These are phyloP conservation scores for Premnoplex brunnescens DNA, from an alignment of 2,797 vertebrate species.

Conservation along the genomic window DNA sequence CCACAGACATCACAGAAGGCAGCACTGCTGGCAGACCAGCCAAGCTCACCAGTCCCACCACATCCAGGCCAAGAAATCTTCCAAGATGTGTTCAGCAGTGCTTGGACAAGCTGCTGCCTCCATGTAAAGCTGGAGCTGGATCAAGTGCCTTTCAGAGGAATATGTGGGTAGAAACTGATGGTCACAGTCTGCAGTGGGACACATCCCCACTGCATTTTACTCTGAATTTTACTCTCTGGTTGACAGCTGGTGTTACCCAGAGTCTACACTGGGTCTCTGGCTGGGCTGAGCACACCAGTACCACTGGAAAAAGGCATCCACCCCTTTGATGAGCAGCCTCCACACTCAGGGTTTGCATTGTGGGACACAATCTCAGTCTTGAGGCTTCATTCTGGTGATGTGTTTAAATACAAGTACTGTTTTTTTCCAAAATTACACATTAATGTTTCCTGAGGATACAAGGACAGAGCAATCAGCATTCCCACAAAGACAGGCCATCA, in stretches of 20 bases:
- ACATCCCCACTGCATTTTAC: background rate
- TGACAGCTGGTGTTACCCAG: background rate
- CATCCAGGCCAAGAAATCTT: background rate
- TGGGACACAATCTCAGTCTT: background rate
- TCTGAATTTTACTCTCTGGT: background rate
- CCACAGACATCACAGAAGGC: fast-evolving
- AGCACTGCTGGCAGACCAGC: background rate
- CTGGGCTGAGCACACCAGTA: background rate
- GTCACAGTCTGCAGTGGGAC: background rate
- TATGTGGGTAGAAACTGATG: background rate
- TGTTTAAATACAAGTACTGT: background rate
- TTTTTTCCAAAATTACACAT: background rate
- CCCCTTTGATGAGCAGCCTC: background rate
- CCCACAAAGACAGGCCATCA: background rate
- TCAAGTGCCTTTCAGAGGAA: background rate
- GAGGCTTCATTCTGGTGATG: background rate
- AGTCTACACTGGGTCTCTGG: background rate
- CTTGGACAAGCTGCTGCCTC: background rate
- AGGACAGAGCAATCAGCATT: background rate
- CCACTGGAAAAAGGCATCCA: background rate
- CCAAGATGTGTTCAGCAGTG: background rate
- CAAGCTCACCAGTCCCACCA: background rate
- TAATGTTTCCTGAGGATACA: background rate
- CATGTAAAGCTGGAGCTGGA: background rate
- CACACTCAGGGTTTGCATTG: background rate